Conservation (phyloP, 2,113 vertebrate genomes). For the Carassius auratus region DNA sequence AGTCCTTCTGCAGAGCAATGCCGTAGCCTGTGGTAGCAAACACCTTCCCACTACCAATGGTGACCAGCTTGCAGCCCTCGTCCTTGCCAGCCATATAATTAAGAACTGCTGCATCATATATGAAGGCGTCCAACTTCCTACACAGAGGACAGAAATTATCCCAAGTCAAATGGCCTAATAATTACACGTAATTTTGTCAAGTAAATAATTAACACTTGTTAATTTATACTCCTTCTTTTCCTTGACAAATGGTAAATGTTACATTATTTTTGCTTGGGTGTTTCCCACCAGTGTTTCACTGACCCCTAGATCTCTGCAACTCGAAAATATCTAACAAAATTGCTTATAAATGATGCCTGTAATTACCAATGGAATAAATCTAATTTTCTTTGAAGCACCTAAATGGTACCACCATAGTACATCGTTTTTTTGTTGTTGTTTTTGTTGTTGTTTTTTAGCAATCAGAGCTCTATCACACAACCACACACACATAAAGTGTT, state of each 20-base stretch:
- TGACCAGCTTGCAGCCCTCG: conserved; percentile 96
- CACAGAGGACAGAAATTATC: conserved; percentile 42
- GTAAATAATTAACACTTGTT: conserved; percentile 46
- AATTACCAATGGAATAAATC: background rate
- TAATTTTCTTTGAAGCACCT: background rate
- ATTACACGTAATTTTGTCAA: conserved; percentile 48
- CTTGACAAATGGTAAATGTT: conserved; percentile 10
- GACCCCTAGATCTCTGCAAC: background rate
- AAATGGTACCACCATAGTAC: too few relatives aligned
- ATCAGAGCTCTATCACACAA: background rate
- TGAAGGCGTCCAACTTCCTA: conserved; percentile 89
- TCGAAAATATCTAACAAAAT: conserved; percentile 1
- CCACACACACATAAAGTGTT: background rate
- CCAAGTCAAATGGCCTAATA: conserved; percentile 24
- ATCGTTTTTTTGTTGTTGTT: too few relatives aligned
- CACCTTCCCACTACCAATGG: conserved; percentile 96
- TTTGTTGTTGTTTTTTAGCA: too few relatives aligned
- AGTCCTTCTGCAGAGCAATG: conserved; percentile 95
- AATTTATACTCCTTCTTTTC: conserved; percentile 18
- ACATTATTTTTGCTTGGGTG: conserved; percentile 42
- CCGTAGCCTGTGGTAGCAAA: conserved; percentile 97
- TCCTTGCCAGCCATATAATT: conserved; percentile 99
- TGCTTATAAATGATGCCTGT: background rate
- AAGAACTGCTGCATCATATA: conserved; percentile 86
- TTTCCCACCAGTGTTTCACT: conserved; percentile 10